Evolutionary conservation across 2,888 invertebrate species (phyloP), one percentile per base, ranked within the genome.

Genomic region (Nymphalis urticae): DNA sequence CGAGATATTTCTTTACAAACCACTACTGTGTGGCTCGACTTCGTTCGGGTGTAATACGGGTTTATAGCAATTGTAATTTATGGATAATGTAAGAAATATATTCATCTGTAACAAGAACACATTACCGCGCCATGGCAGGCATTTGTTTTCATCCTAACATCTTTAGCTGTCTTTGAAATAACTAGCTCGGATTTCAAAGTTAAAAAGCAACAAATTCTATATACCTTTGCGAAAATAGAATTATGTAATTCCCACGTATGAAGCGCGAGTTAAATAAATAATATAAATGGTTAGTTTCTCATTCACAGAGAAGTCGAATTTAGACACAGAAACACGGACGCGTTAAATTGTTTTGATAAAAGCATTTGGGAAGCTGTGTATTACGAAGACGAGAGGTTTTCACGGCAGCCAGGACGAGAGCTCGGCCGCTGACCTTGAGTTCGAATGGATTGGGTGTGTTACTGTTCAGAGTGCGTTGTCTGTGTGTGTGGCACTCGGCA

Each of bases 401-500:
- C 24, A 27, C 27, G 21, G 17, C 9, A 21, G 32, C n/a, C 27
- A 17, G 56, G 17, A 21, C 27, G 24, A 2, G 10, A 27, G 56
- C 32, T 36, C 56, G 58, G 58, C 47, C 69, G 58, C 64, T 65
- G 64, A 69, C 69, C 69, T 69, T 65, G 63, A 54, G 53, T 53
- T 42, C 19, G 51, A 51, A 56, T 47, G 54, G 48, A 62, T 56
- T 48, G 62, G 36, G 53, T 62, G 24, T 50, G 50, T 21, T 36
- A 42, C 56, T 56, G 56, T 36, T 32, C 32, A 56, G 56, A 17
- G 42, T 56, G 56, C 32, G 32, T 32, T n/a, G 32, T 9, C 56
- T 36, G 17, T 42, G 42, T 42, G 42, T 42, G 42, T 42, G 13
- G 10, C 42, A 42, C 42, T 42, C 42, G 42, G 42, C 42, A 42